Evolutionary conservation across 23 tunicate species (phyloP), one percentile per base, ranked within the genome.

Genomic region (Ascidia mentula): DNA sequence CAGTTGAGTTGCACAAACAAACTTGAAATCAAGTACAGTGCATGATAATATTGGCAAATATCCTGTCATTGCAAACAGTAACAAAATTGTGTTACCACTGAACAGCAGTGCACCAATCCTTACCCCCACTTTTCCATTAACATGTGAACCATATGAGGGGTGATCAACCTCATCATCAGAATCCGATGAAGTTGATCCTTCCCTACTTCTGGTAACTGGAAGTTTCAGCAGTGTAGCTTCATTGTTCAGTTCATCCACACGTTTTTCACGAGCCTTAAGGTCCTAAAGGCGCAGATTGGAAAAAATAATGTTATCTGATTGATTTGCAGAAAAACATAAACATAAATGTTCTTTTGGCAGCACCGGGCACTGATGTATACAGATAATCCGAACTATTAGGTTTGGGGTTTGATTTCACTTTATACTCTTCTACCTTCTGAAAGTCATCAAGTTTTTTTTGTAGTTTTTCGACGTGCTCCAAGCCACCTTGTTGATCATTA

Each of bases 381-480:
- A n/a, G n/a, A n/a, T n/a, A n/a, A n/a, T n/a, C n/a, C n/a, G n/a
- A n/a, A n/a, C n/a, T n/a, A n/a, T n/a, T n/a, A n/a, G n/a, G n/a
- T n/a, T n/a, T n/a, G n/a, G n/a, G n/a, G n/a, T n/a, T n/a, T n/a
- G n/a, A n/a, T n/a, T n/a, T n/a, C n/a, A n/a, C n/a, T n/a, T n/a
- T n/a, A n/a, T n/a, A n/a, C n/a, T n/a, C n/a, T 28, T 45, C 38
- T 69, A 93, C 98, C 84, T 85, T 88, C 46, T 93, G 98, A 53
- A 93, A 93, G 32, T 93, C 93, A 77, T 93, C 98, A 72, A 93
- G 59, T 70, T 88, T 77, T 45, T 85, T 85, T 60, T 93, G 92
- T 46, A 78, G 40, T 60, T 84, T 80, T 80, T 93, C 94, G 59
- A 93, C 98, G 30, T 73, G 75, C 37, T 84, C 93, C 75, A 93